Evolutionary conservation across 2,113 vertebrate genomes (phyloP).

Genomic region (Xerus inauris): DNA sequence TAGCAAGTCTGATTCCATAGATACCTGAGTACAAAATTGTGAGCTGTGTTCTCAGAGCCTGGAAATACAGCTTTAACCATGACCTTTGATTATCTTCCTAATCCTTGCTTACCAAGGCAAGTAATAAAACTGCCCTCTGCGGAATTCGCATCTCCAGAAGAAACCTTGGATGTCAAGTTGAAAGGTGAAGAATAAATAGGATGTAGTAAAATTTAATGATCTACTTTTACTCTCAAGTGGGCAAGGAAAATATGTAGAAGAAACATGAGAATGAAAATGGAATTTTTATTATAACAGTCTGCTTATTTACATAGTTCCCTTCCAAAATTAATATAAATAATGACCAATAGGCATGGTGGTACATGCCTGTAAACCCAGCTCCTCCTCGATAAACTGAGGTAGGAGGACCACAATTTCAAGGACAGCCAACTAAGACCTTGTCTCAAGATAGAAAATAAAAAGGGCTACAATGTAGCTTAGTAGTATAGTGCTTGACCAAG

Average conservation of each 20-base stretch:
- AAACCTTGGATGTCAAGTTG: constrained; percentile 54
- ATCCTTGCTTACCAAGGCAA: constrained; percentile 50
- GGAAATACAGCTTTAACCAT: constrained; percentile 27
- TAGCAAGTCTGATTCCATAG: constrained; percentile 24
- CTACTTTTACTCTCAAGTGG: neutral
- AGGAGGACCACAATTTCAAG: neutral
- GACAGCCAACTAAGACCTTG: neutral
- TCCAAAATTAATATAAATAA: neutral
- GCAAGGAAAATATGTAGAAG: constrained; percentile 20
- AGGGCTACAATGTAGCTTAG: neutral
- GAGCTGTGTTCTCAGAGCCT: neutral
- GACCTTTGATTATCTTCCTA: constrained; percentile 60
- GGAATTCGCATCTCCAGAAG: constrained; percentile 58
- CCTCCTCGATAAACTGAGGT: neutral
- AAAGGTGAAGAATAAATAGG: constrained; percentile 43
- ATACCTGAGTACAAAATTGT: neutral
- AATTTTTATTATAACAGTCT: neutral
- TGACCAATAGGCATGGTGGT: too few species aligned
- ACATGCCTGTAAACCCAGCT: neutral
- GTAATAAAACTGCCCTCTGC: constrained; percentile 66
- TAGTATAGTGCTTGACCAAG: neutral
- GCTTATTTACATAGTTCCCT: neutral
- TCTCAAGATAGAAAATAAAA: neutral
- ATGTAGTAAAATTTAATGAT: constrained; percentile 56
- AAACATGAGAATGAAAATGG: constrained; percentile 8